Conservation (phyloP, 2,888 invertebrate genomes). For the Trichopoda pennipes region DNA sequence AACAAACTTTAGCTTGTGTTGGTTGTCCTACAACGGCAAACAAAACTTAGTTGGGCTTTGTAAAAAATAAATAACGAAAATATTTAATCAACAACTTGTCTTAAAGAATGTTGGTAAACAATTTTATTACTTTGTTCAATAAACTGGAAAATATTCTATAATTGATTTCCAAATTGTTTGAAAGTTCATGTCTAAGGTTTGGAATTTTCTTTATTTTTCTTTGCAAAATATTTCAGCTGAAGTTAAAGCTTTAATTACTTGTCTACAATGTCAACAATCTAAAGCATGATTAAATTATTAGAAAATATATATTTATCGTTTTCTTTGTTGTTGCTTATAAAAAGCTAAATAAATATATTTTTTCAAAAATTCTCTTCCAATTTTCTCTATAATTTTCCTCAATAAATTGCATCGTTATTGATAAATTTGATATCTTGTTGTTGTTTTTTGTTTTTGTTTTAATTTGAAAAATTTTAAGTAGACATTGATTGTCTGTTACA, state of each 20-base stretch:
- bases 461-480: slow-evolving; percentile 34
- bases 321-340: neutral
- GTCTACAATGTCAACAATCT: slow-evolving; percentile 29
- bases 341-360: neutral
- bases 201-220: neutral
- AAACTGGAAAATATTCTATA: slow-evolving; percentile 62
- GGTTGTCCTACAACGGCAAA: neutral
- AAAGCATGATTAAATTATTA: slow-evolving; percentile 45
- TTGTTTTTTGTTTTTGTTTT: slow-evolving; percentile 9
- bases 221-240: too few species aligned
- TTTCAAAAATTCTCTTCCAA: neutral
- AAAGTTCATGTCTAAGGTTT: slow-evolving; percentile 17
- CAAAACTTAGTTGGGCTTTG: neutral
- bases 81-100: slow-evolving; percentile 29
- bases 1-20: slow-evolving; percentile 15
- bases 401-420: neutral
- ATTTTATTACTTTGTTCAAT: slow-evolving; percentile 55
- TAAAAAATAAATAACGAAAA: slow-evolving; percentile 16
- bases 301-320: slow-evolving; percentile 15
- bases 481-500: slow-evolving; percentile 59
- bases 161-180: slow-evolving; percentile 58
- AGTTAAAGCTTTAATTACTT: slow-evolving; percentile 9
- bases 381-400: neutral
- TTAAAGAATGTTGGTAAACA: slow-evolving; percentile 1
- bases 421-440: slow-evolving; percentile 49